Base-by-base conservation (phyloP, 2,113 vertebrate species). In the Takifugu bimaculatus region DNA sequence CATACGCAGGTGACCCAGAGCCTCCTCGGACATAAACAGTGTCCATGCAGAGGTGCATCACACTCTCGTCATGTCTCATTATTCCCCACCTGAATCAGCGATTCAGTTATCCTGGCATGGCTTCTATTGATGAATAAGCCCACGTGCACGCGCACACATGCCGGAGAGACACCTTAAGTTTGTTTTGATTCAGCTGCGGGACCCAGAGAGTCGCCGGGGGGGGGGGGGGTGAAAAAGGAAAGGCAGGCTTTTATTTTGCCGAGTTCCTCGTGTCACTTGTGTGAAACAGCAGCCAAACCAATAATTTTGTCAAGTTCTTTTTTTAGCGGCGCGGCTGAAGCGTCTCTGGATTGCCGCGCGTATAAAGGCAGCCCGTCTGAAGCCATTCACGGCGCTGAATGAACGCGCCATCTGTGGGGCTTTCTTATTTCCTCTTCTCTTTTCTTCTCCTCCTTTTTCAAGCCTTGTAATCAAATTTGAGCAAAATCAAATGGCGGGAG, bases 401-500 rank as follows among this genome's bases (percentile, higher is more conserved):
- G 96, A 95, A 93, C 94, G 96, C 93, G 92, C 95, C 95, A 98
- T 99, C 97, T 97, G 95, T 93, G 87, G 75, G 80, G 77, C 85
- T 89, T 87, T 94, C 95, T 94, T 96, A 95, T 96, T 94, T 95
- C 94, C 92, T 93, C 94, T 79, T 82, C 93, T 94, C 95, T 94
- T 94, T 95, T 94, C 93, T 94, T 95, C 93, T 90, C 90, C 91
- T 94, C 93, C 90, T 85, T 85, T 92, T 93, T 95, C 94, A 93
- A 97, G 95, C 94, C 95, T 98, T 97, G 95, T 98, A 99, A 99
- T 99, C 96, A 98, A 99, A 99, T 98, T 97, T 99, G 94, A 99
- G 94, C 95, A 97, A 99, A 99, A 99, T 99, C 95, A 98, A 97
- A 98, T 95, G 94, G 87, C 74, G 85, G 79, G 79, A 82, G 87